These are phyloP conservation scores for Lysiphlebus fabarum DNA, from an alignment of 1,140 invertebrate species.

Conservation along the genomic window DNA sequence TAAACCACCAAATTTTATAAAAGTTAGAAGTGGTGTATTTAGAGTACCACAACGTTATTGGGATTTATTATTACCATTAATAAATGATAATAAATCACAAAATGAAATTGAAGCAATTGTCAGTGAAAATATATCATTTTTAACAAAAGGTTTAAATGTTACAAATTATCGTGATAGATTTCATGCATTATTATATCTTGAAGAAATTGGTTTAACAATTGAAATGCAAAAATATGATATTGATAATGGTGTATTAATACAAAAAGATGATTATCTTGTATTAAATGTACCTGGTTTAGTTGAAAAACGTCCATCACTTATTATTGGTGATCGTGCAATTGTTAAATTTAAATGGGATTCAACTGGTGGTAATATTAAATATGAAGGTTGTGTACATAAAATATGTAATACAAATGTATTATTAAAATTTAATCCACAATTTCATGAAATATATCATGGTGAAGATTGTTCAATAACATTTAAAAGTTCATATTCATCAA, in stretches of 20 bases:
- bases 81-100: slow-evolving; percentile 45
- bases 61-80: slow-evolving; percentile 49
- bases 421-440: slow-evolving; percentile 70
- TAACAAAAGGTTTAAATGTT: slow-evolving; percentile 53
- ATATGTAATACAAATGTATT: slow-evolving; percentile 64
- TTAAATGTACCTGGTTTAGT: slow-evolving; percentile 75
- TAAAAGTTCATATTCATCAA: slow-evolving; percentile 58
- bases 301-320: slow-evolving; percentile 80
- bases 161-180: slow-evolving; percentile 66
- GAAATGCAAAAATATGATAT: slow-evolving; percentile 70
- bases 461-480: slow-evolving; percentile 66
- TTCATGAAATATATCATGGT: slow-evolving; percentile 67
- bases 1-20: slow-evolving; percentile 58
- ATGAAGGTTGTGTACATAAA: slow-evolving; percentile 79
- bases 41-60: slow-evolving; percentile 61
- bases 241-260: slow-evolving; percentile 62
- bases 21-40: slow-evolving; percentile 54
- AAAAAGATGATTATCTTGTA: slow-evolving; percentile 65
- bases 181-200: slow-evolving; percentile 70
- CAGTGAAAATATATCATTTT: slow-evolving; percentile 49
- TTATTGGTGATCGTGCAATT: slow-evolving; percentile 74
- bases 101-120: slow-evolving; percentile 45
- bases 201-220: slow-evolving; percentile 69
- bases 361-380: slow-evolving; percentile 46
- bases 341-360: slow-evolving; percentile 46